Evolutionary conservation across 1,140 invertebrate genomes (phyloP).

Genomic region (Andricus grossulariae): DNA sequence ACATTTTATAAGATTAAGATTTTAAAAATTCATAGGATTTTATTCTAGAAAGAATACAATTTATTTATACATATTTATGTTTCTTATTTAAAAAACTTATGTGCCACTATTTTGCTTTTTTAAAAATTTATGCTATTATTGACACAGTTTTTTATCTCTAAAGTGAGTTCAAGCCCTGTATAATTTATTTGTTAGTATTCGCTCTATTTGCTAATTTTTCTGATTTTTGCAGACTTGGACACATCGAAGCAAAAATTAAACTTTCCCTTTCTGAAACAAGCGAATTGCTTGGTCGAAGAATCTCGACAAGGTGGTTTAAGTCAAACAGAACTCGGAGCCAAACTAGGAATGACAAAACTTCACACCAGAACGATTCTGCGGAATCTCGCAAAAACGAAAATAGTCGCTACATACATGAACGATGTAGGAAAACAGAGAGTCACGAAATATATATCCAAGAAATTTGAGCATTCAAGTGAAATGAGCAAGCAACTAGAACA

Average conservation of each 20-base stretch:
- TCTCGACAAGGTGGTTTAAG: constrained; percentile 73
- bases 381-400: constrained; percentile 72
- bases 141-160: no score
- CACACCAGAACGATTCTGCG: constrained; percentile 75
- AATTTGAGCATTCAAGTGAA: constrained; percentile 64
- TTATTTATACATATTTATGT: no score
- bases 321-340: constrained; percentile 69
- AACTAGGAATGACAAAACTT: constrained; percentile 76
- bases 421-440: constrained; percentile 78
- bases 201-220: constrained; percentile 14
- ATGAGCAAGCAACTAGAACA: constrained; percentile 67
- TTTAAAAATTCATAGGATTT: no score
- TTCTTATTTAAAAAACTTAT: no score
- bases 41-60: no score
- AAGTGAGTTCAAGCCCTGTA: no score
- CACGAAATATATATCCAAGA: constrained; percentile 71
- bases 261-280: constrained; percentile 74
- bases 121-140: no score
- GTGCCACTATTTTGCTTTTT: no score
- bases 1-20: no score
- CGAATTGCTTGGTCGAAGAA: constrained; percentile 72
- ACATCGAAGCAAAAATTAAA: constrained; percentile 65
- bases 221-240: constrained; percentile 66
- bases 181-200: not conserved
- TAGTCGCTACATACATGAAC: constrained; percentile 75